Evolutionary conservation across 2,888 invertebrate genomes (phyloP).

Genomic region (Eremobia ochroleuca): DNA sequence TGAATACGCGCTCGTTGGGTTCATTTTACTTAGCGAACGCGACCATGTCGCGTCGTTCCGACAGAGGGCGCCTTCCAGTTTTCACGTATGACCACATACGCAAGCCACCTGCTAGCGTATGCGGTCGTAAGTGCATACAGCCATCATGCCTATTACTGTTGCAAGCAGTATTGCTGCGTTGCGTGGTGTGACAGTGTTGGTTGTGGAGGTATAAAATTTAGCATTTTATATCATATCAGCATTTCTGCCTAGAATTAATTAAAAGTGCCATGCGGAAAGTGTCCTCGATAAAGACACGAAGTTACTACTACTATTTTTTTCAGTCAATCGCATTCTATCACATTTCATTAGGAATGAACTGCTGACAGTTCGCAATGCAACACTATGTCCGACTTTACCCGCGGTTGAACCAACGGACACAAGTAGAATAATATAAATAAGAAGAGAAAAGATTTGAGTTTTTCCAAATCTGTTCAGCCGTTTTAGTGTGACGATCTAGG

Average conservation of each 20-base stretch:
- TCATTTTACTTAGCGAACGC: neutral
- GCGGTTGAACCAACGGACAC: neutral
- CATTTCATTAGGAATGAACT: neutral
- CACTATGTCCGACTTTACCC: neutral
- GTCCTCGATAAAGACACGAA: neutral
- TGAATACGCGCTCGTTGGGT: neutral
- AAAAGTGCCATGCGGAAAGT: neutral
- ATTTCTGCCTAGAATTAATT: neutral
- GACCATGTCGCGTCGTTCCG: neutral
- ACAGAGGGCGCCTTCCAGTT: too few relatives aligned
- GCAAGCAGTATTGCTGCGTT: neutral
- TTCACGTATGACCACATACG: too few relatives aligned
- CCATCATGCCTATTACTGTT: neutral
- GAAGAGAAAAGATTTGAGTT: too few relatives aligned
- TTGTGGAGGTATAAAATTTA: neutral
- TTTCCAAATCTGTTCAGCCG: too few relatives aligned
- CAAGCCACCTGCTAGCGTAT: too few relatives aligned
- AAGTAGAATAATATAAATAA: conserved; percentile 1
- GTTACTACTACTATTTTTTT: neutral
- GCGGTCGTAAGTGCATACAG: neutral
- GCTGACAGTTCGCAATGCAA: neutral
- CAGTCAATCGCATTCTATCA: neutral
- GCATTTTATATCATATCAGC: neutral
- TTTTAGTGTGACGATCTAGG: too few relatives aligned
- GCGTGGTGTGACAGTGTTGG: neutral